Evolutionary conservation across 2,888 invertebrate genomes (phyloP).

Genomic region (Cryptus armator): DNA sequence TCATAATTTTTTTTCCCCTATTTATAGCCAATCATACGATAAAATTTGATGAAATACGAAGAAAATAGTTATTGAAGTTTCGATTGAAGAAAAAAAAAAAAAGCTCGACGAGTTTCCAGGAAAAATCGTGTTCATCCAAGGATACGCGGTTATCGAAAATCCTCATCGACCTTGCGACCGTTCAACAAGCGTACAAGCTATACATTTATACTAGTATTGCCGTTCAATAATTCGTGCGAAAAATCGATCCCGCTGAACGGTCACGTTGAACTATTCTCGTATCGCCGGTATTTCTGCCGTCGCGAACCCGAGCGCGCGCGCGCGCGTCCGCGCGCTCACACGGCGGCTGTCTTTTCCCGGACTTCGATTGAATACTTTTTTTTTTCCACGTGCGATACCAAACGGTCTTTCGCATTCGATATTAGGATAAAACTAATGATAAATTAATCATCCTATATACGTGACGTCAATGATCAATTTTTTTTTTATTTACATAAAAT

Average conservation of each 20-base stretch:
- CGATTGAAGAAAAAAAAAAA: background rate
- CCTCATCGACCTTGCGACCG: slow-evolving; percentile 69
- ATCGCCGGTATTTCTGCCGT: slow-evolving; percentile 72
- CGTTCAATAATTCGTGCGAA: slow-evolving; percentile 76
- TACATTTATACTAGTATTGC: slow-evolving; percentile 66
- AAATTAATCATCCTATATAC: background rate
- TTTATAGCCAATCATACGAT: background rate
- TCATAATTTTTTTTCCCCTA: background rate
- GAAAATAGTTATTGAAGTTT: slow-evolving; percentile 1
- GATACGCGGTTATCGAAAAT: slow-evolving; percentile 54
- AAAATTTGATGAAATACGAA: background rate
- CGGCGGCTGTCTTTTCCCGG: slow-evolving; percentile 52
- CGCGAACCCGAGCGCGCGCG: slow-evolving; percentile 48
- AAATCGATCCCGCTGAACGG: slow-evolving; percentile 76
- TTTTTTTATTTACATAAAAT: background rate
- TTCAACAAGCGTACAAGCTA: slow-evolving; percentile 23
- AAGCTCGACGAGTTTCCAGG: slow-evolving; percentile 22
- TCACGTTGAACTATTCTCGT: slow-evolving; percentile 77
- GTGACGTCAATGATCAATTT: background rate
- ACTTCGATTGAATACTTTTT: slow-evolving; percentile 3
- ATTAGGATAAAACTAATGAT: slow-evolving; percentile 17
- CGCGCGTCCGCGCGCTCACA: slow-evolving; percentile 21
- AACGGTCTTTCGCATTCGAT: slow-evolving; percentile 5
- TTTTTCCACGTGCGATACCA: slow-evolving; percentile 31
- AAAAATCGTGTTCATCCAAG: slow-evolving; percentile 38